Percentiles rank a stretch among this genome's conserved stretches.
phyloP scores from a whole-genome alignment of 2,888 invertebrate species.

The Rhamnusium bicolor region DNA sequence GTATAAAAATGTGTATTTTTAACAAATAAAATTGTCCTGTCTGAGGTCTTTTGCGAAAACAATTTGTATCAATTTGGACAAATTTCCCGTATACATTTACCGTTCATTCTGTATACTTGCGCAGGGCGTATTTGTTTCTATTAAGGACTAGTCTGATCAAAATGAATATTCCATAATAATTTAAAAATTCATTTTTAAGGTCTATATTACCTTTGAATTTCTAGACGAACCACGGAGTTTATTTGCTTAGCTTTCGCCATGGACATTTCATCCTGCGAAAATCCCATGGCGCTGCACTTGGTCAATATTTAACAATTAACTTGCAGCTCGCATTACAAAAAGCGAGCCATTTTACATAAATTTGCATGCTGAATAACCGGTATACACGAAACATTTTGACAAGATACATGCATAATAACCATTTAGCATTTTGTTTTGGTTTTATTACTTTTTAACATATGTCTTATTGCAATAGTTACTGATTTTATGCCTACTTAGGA shows the following conservation, averaged over 20 bases:
- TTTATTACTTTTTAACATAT: constrained; percentile 59
- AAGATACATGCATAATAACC: constrained; percentile 62
- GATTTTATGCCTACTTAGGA: constrained; percentile 35
- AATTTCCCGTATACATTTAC: no score
- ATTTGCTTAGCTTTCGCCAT: constrained; percentile 37
- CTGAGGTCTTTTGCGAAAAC: no score
- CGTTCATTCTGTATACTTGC: neutral
- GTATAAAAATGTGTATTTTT: no score
- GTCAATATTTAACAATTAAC: constrained; percentile 68
- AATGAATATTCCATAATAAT: constrained; percentile 18
- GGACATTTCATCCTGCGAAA: constrained; percentile 40
- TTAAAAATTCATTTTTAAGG: constrained; percentile 18
- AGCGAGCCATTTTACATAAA: constrained; percentile 68
- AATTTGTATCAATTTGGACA: no score
- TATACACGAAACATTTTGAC: constrained; percentile 65
- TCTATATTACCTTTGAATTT: constrained; percentile 12
- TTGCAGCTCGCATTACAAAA: constrained; percentile 66
- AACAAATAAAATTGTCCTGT: no score
- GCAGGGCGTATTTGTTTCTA: neutral
- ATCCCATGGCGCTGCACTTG: constrained; percentile 57
- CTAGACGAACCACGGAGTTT: neutral
- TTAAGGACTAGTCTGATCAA: neutral
- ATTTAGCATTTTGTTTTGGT: constrained; percentile 35
- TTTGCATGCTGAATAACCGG: constrained; percentile 68
- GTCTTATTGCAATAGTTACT: neutral